Evolutionary conservation across 2,113 vertebrate genomes (phyloP).

Genomic region (Gadus macrocephalus): DNA sequence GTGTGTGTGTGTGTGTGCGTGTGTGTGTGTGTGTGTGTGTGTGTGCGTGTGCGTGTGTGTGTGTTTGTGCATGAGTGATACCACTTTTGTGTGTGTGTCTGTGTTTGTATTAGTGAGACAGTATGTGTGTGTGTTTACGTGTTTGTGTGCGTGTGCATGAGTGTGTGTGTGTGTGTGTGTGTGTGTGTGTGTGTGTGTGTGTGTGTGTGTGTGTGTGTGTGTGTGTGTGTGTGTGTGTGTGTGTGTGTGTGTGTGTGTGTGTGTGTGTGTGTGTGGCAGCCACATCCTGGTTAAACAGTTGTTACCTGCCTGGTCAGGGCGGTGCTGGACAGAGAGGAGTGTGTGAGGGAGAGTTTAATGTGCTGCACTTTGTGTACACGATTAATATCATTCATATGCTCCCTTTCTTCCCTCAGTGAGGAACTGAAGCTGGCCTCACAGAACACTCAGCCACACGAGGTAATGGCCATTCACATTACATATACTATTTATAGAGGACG

Average conservation of each 20-base stretch:
- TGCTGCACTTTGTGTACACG: background rate
- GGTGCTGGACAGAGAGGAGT: conserved; percentile 13
- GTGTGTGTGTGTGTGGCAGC: background rate
- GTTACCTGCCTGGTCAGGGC: background rate
- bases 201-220: conserved; percentile 4
- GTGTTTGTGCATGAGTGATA: background rate
- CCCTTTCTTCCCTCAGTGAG: conserved; percentile 69
- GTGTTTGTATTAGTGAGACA: background rate
- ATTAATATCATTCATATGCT: background rate
- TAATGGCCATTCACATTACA: conserved; percentile 45
- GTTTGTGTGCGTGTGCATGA: background rate
- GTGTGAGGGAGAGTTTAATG: background rate
- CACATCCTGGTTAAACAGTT: background rate
- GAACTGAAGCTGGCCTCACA: conserved; percentile 86
- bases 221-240: background rate
- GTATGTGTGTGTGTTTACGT: conserved; percentile 1
- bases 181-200: conserved; percentile 8
- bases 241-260: conserved; percentile 5
- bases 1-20: background rate
- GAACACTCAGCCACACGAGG: conserved; percentile 82
- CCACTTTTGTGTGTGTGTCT: conserved; percentile 3
- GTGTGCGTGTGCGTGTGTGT: background rate
- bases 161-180: conserved; percentile 1
- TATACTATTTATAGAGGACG: too few species aligned
- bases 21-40: background rate